Conservation (phyloP, 2,797 vertebrate genomes). For the Zenarchopterus dispar region DNA sequence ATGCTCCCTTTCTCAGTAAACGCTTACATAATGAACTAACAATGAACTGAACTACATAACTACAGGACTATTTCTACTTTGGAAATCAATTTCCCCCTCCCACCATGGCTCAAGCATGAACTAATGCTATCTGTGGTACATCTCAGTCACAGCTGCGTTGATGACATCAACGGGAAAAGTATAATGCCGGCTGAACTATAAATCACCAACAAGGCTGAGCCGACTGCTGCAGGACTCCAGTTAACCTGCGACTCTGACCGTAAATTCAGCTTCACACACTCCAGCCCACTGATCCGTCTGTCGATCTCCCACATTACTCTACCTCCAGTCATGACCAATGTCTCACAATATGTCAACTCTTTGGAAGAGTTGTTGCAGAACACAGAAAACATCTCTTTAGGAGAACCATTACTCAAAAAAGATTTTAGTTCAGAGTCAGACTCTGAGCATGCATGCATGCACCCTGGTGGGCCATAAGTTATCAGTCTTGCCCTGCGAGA, state of each 20-base stretch:
- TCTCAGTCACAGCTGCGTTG: background rate
- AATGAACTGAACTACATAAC: background rate
- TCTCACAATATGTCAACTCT: background rate
- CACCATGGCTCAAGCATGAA: background rate
- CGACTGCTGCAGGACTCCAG: slow-evolving; percentile 10
- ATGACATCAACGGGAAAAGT: slow-evolving; percentile 15
- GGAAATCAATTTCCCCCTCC: background rate
- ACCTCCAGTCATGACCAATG: background rate
- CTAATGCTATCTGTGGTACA: background rate
- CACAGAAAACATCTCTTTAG: background rate
- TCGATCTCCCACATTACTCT: slow-evolving; percentile 2
- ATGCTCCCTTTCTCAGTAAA: background rate
- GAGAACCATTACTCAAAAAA: background rate
- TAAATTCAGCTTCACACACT: slow-evolving; percentile 13
- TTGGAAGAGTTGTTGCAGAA: background rate
- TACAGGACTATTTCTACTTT: background rate
- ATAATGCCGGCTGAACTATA: background rate
- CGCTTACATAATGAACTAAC: background rate
- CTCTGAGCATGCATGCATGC: background rate
- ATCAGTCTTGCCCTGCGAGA: background rate
- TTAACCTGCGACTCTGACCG: background rate
- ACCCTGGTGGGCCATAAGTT: background rate
- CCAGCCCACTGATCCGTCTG: background rate
- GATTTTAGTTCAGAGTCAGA: background rate
- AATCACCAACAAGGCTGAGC: background rate